Base-by-base conservation (phyloP, 2,888 invertebrate genomes). In the Xestia sexstrigata region DNA sequence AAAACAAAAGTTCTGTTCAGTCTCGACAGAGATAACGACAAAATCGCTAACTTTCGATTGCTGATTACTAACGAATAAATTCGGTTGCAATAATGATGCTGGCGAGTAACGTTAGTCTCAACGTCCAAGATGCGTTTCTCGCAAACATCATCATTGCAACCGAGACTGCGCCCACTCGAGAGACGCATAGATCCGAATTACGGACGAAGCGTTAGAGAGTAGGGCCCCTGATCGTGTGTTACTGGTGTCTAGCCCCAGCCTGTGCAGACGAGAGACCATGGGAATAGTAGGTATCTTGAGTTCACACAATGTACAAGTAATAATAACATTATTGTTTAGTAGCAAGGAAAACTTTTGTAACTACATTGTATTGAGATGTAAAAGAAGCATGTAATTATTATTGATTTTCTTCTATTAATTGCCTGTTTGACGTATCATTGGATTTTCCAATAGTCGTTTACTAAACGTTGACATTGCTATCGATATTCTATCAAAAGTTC, bases 281-380 rank as follows among this genome's bases (percentile, higher is more conserved):
- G 26, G 26, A 58, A 9, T 30, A 9, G 5, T 30, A 20, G 30
- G 30, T 62, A 6, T 9, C 3, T 20, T 60, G 30, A 26, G 26
- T 17, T 13, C 55, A n/a, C 39, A 39, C n/a, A 26, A 58, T 42
- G 17, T 55, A 55, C 6, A 17, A 39, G 55, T n/a, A 45, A 35
- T 23, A 47, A 60, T 20, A 35, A 47, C 4, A 45, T 45, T 45
- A 45, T 2, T 35, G 30, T 20, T 9, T 20, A 70, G n/a, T 20
- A 20, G 72, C 11, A 35, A 73, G 73, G 35, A 73, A 74, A 45
- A 71, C 20, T 20, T 26, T 26, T 58, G n/a, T 11, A 23, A 70
- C 30, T 45, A 62, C 13, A 42, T 30, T 52, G 49, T 52, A 17
- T 26, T 62, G 42, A 62, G 20, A 63, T 63, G 30, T 63, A 26